Conservation (phyloP, 2,888 invertebrate species). For the Palloptera scutellata region DNA sequence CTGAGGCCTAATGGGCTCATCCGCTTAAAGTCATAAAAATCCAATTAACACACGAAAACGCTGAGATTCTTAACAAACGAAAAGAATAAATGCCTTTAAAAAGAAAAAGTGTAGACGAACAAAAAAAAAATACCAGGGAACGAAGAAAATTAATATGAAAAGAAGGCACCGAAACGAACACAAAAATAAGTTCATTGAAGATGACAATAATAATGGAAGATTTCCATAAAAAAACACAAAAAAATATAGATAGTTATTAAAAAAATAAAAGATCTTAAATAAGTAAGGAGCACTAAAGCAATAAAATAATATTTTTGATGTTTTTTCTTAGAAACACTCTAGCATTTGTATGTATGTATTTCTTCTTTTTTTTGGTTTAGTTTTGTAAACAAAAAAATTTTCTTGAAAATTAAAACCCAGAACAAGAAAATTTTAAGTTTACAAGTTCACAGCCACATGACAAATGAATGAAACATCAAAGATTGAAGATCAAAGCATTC, state of each 20-base stretch:
- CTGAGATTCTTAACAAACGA: not conserved
- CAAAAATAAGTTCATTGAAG: not conserved
- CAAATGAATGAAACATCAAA: not conserved
- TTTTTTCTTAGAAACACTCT: not conserved
- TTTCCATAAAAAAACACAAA: not conserved
- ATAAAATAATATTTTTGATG: conserved; percentile 11
- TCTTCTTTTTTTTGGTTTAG: not conserved
- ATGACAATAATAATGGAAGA: not conserved
- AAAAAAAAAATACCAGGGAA: not conserved
- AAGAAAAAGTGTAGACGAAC: not conserved
- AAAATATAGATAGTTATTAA: not conserved
- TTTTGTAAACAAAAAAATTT: not conserved
- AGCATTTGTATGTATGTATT: not conserved
- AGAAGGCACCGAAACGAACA: not conserved
- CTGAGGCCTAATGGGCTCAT: conserved; percentile 17
- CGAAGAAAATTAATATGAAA: not conserved
- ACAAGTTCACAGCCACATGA: conserved; percentile 6
- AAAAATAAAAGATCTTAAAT: not conserved
- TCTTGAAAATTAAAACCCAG: not conserved
- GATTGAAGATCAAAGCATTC: not conserved
- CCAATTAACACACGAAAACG: conserved; percentile 13
- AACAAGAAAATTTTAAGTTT: not conserved
- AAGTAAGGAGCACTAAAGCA: not conserved
- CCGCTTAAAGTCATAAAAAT: conserved; percentile 23
- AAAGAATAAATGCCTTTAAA: not conserved